Percentiles rank a stretch among this genome's conserved stretches.
These are phyloP conservation scores for Sebastes minor DNA, from an alignment of 2,797 vertebrate species.

Conservation along the genomic window DNA sequence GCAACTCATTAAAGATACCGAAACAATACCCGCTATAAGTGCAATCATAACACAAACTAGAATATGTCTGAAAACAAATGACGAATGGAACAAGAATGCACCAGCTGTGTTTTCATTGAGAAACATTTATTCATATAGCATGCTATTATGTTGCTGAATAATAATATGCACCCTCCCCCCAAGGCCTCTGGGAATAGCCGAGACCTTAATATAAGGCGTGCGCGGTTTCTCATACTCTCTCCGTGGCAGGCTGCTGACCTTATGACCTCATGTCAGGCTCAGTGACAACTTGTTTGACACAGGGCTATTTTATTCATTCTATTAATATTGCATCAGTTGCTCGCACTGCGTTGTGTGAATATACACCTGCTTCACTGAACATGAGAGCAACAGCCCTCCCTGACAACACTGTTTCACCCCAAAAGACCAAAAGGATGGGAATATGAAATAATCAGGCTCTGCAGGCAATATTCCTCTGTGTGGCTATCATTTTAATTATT, in stretches of 20 bases:
- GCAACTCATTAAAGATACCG: conserved; percentile 26
- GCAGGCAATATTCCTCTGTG: neutral
- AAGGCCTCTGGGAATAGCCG: conserved; percentile 33
- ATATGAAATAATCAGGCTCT: neutral
- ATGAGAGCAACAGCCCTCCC: neutral
- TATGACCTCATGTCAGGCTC: conserved; percentile 60
- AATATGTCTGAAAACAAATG: conserved; percentile 9
- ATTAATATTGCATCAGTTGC: conserved; percentile 64
- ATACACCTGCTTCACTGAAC: conserved; percentile 20
- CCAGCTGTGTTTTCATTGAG: conserved; percentile 35
- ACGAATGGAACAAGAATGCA: conserved; percentile 2
- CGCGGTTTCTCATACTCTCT: conserved; percentile 43
- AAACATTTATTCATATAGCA: conserved; percentile 54
- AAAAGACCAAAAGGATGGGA: conserved; percentile 6
- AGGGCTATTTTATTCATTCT: conserved; percentile 67
- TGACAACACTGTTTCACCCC: neutral
- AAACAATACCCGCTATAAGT: conserved; percentile 16
- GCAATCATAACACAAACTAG: conserved; percentile 1
- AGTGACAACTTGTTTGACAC: conserved; percentile 63
- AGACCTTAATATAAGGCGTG: conserved; percentile 50
- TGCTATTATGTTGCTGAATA: conserved; percentile 43
- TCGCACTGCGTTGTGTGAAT: conserved; percentile 10
- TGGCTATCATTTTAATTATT: conserved; percentile 24
- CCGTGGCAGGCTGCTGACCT: conserved; percentile 51
- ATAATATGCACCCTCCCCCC: conserved; percentile 22